Base-by-base conservation (phyloP, 2,113 vertebrate genomes). In the Datnioides undecimradiatus region DNA sequence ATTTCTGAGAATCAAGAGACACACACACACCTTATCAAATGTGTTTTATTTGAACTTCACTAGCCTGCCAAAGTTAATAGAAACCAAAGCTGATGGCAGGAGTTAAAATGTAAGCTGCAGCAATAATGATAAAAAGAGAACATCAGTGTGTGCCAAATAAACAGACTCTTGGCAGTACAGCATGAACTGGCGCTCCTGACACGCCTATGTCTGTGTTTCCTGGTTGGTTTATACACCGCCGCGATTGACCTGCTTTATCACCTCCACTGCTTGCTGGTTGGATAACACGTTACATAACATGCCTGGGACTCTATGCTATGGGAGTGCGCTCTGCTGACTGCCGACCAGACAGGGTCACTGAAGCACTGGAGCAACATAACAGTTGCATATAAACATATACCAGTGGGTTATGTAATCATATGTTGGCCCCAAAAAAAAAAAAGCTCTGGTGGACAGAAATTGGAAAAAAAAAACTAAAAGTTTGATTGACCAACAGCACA, bases 251-350 rank as follows among this genome's bases (percentile, higher is more conserved):
- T 55, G 82, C 75, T 92, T 92, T 84, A 83, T 82, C 79, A 82
- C 70, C 72, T 62, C 70, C 55, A 71, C 34, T 55, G 33, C 60
- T 57, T 27, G n/a, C 79, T 46, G 52, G 64, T 90, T 92, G 82
- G 80, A 86, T 93, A 92, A 93, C 84, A 66, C 1, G 45, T 95
- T 93, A 87, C 86, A 69, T 91, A 93, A 94, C 77, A 84, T 0
- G 38, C 52, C 64, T 13, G 55, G 60, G 75, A 76, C 63, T 80
- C 36, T 52, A 23, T 83, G 78, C 63, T 43, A 41, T 60, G 75
- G 83, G 80, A 82, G 68, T 19, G 71, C 58, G 76, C 73, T 73
- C 63, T 10, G n/a, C 45, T 86, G 70, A 78, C 66, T 31, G 48
- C 38, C 4, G 13, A 43, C 31, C 80, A 84, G 68, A 76, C 66